These are phyloP conservation scores for Theocolax elegans DNA, from an alignment of 1,140 invertebrate species.

Conservation along the genomic window DNA sequence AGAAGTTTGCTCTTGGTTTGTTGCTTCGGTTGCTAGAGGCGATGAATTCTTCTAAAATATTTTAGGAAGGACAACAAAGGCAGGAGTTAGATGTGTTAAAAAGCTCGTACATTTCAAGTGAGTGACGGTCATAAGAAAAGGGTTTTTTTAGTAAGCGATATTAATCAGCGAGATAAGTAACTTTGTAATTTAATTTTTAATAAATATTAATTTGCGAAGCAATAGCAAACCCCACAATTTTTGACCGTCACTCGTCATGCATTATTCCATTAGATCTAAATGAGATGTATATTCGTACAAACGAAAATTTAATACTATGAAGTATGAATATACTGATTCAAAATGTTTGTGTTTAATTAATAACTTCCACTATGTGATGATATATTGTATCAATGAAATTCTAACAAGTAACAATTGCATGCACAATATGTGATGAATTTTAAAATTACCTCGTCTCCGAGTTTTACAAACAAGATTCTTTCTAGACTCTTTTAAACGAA, in stretches of 20 bases:
- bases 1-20: slow-evolving; percentile 46
- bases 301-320: slow-evolving; percentile 37
- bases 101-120: not conserved
- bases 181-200: not conserved
- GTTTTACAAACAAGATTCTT: too few species aligned
- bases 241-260: not conserved
- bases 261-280: slow-evolving; percentile 42
- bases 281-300: slow-evolving; percentile 44
- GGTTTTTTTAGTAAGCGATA: slow-evolving; percentile 28
- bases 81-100: slow-evolving; percentile 22
- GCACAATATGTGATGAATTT: slow-evolving; percentile 1
- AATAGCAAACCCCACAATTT: not conserved
- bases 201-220: not conserved
- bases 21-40: too few species aligned
- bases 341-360: too few species aligned
- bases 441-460: too few species aligned
- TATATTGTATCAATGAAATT: too few species aligned
- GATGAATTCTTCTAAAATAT: too few species aligned
- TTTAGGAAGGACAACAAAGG: slow-evolving; percentile 11
- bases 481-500: too few species aligned
- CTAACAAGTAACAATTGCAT: not conserved
- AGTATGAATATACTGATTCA: too few species aligned
- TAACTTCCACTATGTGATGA: too few species aligned
- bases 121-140: not conserved
- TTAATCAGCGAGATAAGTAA: slow-evolving; percentile 20